These are phyloP conservation scores for Caerostris darwini DNA, from an alignment of 1,140 invertebrate species.

Conservation along the genomic window DNA sequence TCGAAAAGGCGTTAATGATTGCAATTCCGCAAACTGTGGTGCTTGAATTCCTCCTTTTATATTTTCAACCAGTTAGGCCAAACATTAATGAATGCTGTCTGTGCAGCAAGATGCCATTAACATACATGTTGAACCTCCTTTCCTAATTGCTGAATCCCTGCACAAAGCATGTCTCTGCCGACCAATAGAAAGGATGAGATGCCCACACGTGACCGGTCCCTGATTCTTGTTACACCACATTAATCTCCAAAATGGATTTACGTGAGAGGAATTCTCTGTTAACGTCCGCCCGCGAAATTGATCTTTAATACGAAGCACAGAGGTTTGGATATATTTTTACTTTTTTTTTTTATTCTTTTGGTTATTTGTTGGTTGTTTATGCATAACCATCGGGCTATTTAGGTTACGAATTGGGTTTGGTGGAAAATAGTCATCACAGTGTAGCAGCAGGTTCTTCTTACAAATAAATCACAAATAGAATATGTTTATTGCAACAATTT, in stretches of 20 bases:
- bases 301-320: slow-evolving; percentile 45
- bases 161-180: slow-evolving; percentile 64
- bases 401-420: too few relatives aligned
- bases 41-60: neutral
- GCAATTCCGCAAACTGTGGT: neutral
- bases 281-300: slow-evolving; percentile 42
- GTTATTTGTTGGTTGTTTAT: neutral
- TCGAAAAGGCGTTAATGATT: neutral
- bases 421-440: too few relatives aligned
- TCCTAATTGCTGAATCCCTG: slow-evolving; percentile 60
- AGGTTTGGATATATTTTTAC: neutral
- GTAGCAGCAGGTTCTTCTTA: too few relatives aligned
- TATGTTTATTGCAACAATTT: too few relatives aligned
- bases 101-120: neutral
- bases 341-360: neutral
- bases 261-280: slow-evolving; percentile 60
- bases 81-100: slow-evolving; percentile 2
- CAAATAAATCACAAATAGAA: too few relatives aligned
- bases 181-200: slow-evolving; percentile 60
- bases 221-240: slow-evolving; percentile 64
- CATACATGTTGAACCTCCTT: slow-evolving; percentile 55
- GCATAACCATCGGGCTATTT: neutral
- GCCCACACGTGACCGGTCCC: slow-evolving; percentile 61
- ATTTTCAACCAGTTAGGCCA: neutral
- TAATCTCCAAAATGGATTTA: slow-evolving; percentile 75